A percentile compares a stretch with the other conserved stretches of the same genome.
Evolutionary conservation across 30 jellyfish, hydroid and myxozoan genomes (phyloP).

Genomic region (Clytia hemisphaerica): DNA sequence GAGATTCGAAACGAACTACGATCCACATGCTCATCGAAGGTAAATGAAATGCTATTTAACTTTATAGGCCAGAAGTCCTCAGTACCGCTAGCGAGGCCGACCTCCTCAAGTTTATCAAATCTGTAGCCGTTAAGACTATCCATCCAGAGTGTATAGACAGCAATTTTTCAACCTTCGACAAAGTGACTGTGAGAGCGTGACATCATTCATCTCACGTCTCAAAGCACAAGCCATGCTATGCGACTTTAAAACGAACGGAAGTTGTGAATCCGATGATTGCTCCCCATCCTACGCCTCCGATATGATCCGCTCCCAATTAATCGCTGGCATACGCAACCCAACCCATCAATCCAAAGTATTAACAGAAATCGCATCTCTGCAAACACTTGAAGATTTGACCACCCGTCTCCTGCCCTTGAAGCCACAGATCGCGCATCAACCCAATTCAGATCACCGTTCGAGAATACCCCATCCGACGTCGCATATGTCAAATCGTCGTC

Average conservation of each 20-base stretch:
- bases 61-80: no score
- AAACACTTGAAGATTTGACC: neutral
- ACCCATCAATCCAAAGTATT: conserved; percentile 1
- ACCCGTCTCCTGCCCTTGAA: no score
- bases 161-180: neutral
- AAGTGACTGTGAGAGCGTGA: neutral
- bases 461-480: no score
- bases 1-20: no score
- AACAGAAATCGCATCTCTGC: neutral
- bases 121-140: no score
- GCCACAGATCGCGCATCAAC: no score
- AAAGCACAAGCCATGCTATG: conserved; percentile 11
- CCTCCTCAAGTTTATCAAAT: no score
- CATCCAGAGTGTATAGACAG: neutral
- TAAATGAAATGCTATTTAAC: no score
- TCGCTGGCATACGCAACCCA: conserved; percentile 6
- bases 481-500: no score
- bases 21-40: no score
- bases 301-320: neutral
- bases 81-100: no score
- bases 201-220: conserved; percentile 1
- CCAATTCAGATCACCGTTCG: no score
- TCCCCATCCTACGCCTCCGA: neutral
- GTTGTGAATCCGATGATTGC: neutral
- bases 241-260: neutral